A percentile compares a stretch with the other conserved stretches of the same genome.
Evolutionary conservation across 2,797 vertebrate genomes (phyloP).

Genomic region (Gallinago nigripennis): DNA sequence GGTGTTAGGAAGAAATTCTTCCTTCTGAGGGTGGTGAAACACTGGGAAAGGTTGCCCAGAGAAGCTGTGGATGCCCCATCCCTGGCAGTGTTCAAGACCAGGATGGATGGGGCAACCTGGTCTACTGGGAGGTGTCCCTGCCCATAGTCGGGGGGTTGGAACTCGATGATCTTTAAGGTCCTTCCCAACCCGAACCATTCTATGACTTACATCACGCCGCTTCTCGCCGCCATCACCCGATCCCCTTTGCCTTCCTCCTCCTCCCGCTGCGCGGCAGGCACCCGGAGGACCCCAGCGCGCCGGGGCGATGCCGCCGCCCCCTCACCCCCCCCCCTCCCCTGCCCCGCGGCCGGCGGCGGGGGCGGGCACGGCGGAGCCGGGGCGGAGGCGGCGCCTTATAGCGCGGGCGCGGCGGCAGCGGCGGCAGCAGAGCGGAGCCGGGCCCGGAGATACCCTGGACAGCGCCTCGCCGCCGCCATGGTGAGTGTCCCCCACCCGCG

Average conservation of each 20-base stretch:
- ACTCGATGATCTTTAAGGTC: background rate
- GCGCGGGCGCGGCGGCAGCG: background rate
- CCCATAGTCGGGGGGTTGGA: background rate
- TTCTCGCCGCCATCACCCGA: background rate
- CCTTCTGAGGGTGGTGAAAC: background rate
- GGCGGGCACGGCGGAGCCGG: background rate
- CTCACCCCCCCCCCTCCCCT: background rate
- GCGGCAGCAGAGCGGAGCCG: slow-evolving; percentile 1
- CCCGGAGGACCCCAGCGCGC: background rate
- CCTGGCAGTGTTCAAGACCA: no score
- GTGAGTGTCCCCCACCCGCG: slow-evolving; percentile 26
- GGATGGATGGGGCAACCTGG: background rate
- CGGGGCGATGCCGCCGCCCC: background rate
- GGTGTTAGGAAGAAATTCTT: background rate
- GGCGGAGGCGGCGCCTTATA: slow-evolving; percentile 15
- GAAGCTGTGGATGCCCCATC: background rate
- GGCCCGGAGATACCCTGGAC: slow-evolving; percentile 71
- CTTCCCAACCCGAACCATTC: background rate
- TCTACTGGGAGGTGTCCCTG: background rate
- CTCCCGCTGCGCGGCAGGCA: background rate
- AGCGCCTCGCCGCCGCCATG: slow-evolving; percentile 57
- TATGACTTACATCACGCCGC: background rate
- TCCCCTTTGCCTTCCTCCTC: no score
- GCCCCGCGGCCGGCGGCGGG: background rate
- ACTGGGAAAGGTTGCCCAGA: background rate